Conservation (phyloP, 2,797 vertebrate species). For the Ataeniobius toweri region DNA sequence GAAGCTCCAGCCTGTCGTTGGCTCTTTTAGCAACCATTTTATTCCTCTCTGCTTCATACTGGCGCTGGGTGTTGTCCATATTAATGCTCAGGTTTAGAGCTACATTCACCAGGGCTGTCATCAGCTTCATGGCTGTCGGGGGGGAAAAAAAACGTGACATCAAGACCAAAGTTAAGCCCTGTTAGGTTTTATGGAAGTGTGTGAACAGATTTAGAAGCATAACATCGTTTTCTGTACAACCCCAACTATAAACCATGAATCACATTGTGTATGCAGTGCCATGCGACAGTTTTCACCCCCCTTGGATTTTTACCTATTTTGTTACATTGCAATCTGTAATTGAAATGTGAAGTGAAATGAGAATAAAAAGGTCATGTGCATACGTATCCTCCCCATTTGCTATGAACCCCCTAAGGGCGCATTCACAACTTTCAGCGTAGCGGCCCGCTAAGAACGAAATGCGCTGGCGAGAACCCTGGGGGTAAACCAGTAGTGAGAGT, state of each 20-base stretch:
- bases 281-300: no score
- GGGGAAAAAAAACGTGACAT: background rate
- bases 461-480: no score
- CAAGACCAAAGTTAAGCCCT: background rate
- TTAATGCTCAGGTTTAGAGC: conserved; percentile 99
- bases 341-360: no score
- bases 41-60: conserved; percentile 96
- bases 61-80: conserved; percentile 99
- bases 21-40: conserved; percentile 98
- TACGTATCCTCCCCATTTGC: no score
- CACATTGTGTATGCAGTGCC: background rate
- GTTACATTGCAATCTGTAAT: no score
- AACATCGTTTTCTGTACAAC: background rate
- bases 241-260: background rate
- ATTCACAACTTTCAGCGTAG: no score
- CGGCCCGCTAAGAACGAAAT: no score
- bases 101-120: conserved; percentile 99
- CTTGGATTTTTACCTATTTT: no score
- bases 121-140: conserved; percentile 94
- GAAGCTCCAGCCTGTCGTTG: conserved; percentile 93
- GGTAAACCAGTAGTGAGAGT: no score
- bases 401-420: no score
- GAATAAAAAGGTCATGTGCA: no score
- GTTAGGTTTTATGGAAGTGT: background rate
- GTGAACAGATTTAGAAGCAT: background rate